Conservation (phyloP, 2,888 invertebrate genomes). For the Ophioninae sp. region DNA sequence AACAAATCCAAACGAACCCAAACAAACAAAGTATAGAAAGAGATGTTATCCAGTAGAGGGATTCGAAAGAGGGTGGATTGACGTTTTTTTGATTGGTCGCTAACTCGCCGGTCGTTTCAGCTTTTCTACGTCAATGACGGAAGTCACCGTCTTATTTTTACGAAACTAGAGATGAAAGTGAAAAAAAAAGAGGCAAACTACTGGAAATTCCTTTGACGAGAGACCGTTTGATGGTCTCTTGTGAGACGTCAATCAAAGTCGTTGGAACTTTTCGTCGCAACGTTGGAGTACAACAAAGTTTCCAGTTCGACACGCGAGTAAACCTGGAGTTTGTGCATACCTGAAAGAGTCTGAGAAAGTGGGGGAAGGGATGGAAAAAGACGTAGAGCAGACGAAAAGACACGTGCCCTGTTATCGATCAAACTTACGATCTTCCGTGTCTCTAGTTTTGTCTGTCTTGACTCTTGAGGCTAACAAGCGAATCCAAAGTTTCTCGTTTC, state of each 20-base stretch:
- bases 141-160: too few relatives aligned
- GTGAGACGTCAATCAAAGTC: conserved; percentile 27
- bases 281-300: conserved; percentile 6
- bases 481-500: not conserved
- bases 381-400: conserved; percentile 12
- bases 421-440: conserved; percentile 33
- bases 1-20: not conserved
- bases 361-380: not conserved
- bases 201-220: not conserved
- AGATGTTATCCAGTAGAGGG: not conserved
- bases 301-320: not conserved
- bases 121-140: too few relatives aligned
- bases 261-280: conserved; percentile 12
- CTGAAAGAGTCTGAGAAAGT: not conserved
- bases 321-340: conserved; percentile 1
- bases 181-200: not conserved
- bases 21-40: not conserved
- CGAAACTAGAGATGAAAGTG: not conserved
- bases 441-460: conserved; percentile 12
- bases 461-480: conserved; percentile 10
- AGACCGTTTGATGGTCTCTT: not conserved
- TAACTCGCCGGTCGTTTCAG: too few relatives aligned
- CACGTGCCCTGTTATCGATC: conserved; percentile 42
- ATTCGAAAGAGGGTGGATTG: not conserved
- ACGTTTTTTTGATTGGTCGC: not conserved